Evolutionary conservation across 2,888 invertebrate genomes (phyloP).

Genomic region (Melieria omissa): DNA sequence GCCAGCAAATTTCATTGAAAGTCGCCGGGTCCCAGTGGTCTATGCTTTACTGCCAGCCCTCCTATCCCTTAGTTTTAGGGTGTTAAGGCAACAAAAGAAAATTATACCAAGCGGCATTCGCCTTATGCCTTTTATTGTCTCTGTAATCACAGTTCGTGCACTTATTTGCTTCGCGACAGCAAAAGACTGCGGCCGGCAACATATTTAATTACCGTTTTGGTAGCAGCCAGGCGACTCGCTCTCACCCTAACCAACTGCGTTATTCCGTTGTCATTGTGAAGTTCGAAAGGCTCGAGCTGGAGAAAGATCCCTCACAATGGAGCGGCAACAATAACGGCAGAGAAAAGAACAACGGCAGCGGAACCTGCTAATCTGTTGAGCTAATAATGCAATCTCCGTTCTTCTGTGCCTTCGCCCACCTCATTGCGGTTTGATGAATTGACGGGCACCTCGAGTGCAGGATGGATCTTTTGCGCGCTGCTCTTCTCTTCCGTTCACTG

Average conservation of each 20-base stretch:
- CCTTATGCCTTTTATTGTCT: no score
- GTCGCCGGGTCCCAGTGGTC: no score
- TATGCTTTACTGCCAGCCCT: no score
- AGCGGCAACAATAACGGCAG: constrained; percentile 18
- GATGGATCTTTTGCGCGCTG: constrained; percentile 40
- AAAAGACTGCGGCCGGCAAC: background rate
- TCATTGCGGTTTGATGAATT: constrained; percentile 46
- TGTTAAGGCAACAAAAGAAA: no score
- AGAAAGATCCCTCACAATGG: constrained; percentile 14
- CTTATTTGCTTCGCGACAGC: no score
- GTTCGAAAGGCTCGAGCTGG: background rate
- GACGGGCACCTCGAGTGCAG: constrained; percentile 49
- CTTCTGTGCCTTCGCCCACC: background rate
- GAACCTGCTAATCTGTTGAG: constrained; percentile 7
- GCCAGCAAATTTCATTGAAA: no score
- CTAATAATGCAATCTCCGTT: constrained; percentile 21
- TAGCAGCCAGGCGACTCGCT: constrained; percentile 26
- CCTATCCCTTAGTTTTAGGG: no score
- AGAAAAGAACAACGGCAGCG: constrained; percentile 24
- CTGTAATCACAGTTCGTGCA: no score
- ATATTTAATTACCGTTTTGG: background rate
- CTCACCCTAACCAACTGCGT: constrained; percentile 11
- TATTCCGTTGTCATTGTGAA: background rate
- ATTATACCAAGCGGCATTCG: no score
- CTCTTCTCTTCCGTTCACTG: constrained; percentile 30